These are phyloP conservation scores for Drosophila kohkoa DNA, from an alignment of 1,140 invertebrate species.

Conservation along the genomic window DNA sequence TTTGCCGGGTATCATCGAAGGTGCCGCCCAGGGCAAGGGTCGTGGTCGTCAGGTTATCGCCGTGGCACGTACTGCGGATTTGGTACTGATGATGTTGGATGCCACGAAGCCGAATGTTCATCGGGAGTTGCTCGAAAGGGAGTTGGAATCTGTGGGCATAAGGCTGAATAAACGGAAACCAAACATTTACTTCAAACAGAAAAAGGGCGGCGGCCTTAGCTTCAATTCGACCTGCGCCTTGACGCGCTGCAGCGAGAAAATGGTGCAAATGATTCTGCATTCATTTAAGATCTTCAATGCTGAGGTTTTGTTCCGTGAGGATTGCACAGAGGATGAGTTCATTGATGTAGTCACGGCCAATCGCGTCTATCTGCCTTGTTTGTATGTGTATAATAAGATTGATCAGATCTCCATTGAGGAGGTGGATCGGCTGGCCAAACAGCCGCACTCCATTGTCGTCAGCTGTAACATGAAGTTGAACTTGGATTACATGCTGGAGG, in stretches of 20 bases:
- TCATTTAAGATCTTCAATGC: slow-evolving; percentile 99
- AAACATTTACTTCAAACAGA: slow-evolving; percentile 99
- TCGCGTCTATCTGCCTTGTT: slow-evolving; percentile 97
- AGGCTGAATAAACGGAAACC: slow-evolving; percentile 97
- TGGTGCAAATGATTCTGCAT: slow-evolving; percentile 99
- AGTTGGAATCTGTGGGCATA: slow-evolving; percentile 98
- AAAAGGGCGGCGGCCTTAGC: slow-evolving; percentile 99
- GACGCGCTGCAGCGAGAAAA: slow-evolving; percentile 97
- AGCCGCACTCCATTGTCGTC: slow-evolving; percentile 97
- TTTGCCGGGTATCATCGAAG: slow-evolving; percentile 99
- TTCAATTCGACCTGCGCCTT: slow-evolving; percentile 98
- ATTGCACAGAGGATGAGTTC: slow-evolving; percentile 97
- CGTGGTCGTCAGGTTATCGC: slow-evolving; percentile 96
- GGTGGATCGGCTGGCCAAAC: slow-evolving; percentile 96
- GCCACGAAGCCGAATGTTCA: slow-evolving; percentile 99
- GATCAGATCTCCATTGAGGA: slow-evolving; percentile 99
- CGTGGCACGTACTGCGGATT: slow-evolving; percentile 97
- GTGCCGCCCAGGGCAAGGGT: slow-evolving; percentile 95
- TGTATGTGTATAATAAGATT: slow-evolving; percentile 99
- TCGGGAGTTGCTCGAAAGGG: slow-evolving; percentile 94
- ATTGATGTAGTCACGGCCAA: slow-evolving; percentile 99
- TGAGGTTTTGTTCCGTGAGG: slow-evolving; percentile 98
- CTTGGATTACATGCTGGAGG: slow-evolving; percentile 97
- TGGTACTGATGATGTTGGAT: slow-evolving; percentile 99
- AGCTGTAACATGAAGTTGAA: slow-evolving; percentile 99